Evolutionary conservation across 2,113 vertebrate species (phyloP).

Genomic region (Coracopsis vasa): DNA sequence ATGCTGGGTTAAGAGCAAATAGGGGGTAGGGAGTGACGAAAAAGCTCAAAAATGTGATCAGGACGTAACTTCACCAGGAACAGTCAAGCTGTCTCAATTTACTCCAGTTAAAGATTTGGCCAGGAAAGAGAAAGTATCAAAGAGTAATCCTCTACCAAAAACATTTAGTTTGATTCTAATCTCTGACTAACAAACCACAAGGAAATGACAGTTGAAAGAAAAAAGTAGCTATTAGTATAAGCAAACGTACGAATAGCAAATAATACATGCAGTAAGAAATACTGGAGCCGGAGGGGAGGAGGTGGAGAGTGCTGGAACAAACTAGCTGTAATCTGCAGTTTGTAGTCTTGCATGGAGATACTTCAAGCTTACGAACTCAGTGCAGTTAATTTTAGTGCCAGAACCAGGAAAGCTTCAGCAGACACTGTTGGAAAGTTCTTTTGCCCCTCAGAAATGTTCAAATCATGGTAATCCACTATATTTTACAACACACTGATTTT

Average conservation of each 20-base stretch:
- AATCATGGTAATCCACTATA: not conserved
- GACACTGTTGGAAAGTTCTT: not conserved
- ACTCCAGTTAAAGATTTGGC: not conserved
- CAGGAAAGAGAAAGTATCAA: not conserved
- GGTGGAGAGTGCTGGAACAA: not conserved
- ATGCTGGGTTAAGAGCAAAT: not conserved
- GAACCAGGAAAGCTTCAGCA: not conserved
- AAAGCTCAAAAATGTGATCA: not conserved
- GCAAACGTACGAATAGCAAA: not conserved
- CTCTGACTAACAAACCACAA: not conserved
- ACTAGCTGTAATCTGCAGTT: not conserved
- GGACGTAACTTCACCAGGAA: not conserved
- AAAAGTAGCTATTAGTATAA: not conserved
- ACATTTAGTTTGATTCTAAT: not conserved
- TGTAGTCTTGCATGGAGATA: not conserved
- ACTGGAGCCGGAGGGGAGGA: not conserved
- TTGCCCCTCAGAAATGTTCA: not conserved
- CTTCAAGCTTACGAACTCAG: not conserved
- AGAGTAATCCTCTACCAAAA: not conserved
- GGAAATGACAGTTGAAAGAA: not conserved
- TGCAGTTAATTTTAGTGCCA: not conserved
- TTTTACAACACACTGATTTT: not conserved
- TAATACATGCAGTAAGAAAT: not conserved
- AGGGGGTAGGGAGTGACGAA: not conserved
- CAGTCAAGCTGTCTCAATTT: not conserved